Evolutionary conservation across 2,797 vertebrate genomes (phyloP), one percentile per base, ranked within the genome.

Genomic region (Eidolon dupreanum): DNA sequence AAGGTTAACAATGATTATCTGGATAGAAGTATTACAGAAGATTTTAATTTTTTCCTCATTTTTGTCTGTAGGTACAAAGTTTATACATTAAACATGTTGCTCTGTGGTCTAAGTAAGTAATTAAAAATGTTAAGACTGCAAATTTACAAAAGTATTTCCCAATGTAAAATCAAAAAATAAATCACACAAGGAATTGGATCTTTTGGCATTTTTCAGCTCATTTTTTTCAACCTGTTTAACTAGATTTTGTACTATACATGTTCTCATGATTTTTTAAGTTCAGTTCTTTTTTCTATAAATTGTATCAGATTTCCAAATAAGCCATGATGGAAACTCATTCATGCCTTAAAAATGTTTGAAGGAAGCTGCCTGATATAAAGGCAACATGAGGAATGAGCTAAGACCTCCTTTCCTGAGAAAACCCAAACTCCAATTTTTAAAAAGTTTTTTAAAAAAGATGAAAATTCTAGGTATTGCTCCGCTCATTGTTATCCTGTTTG

Each of bases 111-210:
- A 94, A 95, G 49, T 91, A 59, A 71, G 53, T 71, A 86, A 82
- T 73, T 77, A 78, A 74, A 77, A 93, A 92, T 63, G 63, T 89
- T 95, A 89, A 74, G 57, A 77, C 74, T 65, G 41, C 5, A 12
- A 78, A 82, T 81, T 88, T 28, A 7, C 79, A 93, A 79, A 83
- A 68, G 65, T 57, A 7, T 36, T 78, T 90, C 79, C 8, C 33
- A 78, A 26, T 33, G 89, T 94, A 92, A 95, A 84, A 46, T 90
- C 73, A 90, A 94, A 68, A 95, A 88, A 75, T 93, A 65, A 92
- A 83, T 90, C 43, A 95, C 6, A 33, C 3, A 65, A 81, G 16
- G 15, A 81, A 78, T 28, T 51, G 46, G 57, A 83, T 46, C 20
- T 24, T 41, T 59, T 15, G 55, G 19, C 17, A 46, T 88, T 93